phyloP scores from a whole-genome alignment of 2,113 vertebrate species.

The Amblyopsis rosae region DNA sequence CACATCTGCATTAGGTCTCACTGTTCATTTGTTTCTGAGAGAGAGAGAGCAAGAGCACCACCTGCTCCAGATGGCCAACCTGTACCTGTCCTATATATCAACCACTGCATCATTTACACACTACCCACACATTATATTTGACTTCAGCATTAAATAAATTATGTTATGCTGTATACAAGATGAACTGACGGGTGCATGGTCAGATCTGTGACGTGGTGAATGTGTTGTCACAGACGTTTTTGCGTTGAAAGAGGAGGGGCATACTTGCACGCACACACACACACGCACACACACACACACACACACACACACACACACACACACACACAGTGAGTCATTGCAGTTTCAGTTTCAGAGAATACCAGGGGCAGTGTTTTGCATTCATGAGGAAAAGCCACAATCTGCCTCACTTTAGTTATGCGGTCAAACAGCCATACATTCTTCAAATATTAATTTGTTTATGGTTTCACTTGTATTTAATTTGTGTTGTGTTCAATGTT shows the following conservation, averaged over 20 bases:
- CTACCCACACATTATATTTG: neutral
- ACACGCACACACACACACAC: neutral
- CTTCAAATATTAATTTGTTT: no score
- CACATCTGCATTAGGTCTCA: slow-evolving; percentile 15
- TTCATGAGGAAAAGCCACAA: no score
- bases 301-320: neutral
- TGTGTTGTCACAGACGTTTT: slow-evolving; percentile 5
- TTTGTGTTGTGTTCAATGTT: no score
- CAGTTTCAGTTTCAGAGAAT: neutral
- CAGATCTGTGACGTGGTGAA: neutral
- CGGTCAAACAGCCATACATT: no score
- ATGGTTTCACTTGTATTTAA: no score
- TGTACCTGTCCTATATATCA: neutral
- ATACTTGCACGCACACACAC: neutral
- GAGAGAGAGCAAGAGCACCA: slow-evolving; percentile 14
- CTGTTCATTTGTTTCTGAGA: slow-evolving; percentile 29
- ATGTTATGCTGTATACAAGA: no score
- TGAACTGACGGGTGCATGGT: slow-evolving; percentile 1
- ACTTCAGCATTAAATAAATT: no score
- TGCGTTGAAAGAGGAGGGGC: slow-evolving; percentile 7
- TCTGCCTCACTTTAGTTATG: no score
- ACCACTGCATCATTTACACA: slow-evolving; percentile 24
- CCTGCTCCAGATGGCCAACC: neutral
- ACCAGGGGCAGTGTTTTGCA: neutral
- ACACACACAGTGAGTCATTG: neutral